Conservation (phyloP, 92 coral and sea anemone species). For the Zoanthus sociatus region DNA sequence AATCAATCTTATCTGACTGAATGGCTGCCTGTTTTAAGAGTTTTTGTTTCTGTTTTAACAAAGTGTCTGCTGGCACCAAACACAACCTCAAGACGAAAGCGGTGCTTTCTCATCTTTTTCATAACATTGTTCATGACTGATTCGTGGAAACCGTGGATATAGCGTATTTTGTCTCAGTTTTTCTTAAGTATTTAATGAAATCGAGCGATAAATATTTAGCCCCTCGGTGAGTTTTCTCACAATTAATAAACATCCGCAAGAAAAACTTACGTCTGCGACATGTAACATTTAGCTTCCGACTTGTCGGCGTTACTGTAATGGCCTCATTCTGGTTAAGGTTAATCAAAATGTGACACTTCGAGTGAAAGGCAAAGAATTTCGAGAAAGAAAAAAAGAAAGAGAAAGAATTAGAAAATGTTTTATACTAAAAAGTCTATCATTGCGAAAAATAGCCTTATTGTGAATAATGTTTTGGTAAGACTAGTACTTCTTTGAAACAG, state of each 20-base stretch:
- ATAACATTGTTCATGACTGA: background rate
- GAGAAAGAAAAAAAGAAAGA: too few species aligned
- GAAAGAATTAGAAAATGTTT: too few species aligned
- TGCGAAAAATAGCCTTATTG: too few species aligned
- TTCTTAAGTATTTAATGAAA: background rate
- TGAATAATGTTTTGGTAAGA: too few species aligned
- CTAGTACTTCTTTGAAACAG: too few species aligned
- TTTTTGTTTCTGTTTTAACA: background rate
- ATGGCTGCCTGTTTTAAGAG: too few species aligned
- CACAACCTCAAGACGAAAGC: background rate
- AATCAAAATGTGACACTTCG: too few species aligned
- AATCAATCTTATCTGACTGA: conserved; percentile 1
- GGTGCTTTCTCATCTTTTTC: background rate
- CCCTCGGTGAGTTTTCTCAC: background rate
- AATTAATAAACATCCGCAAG: background rate
- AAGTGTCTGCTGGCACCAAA: background rate
- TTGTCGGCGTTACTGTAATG: background rate
- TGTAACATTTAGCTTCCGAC: background rate
- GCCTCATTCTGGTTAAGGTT: too few species aligned
- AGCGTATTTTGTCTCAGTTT: conserved; percentile 26
- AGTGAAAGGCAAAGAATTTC: too few species aligned
- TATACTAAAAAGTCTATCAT: too few species aligned
- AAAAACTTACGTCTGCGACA: background rate
- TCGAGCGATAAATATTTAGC: background rate
- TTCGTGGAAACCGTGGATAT: conserved; percentile 16